Evolutionary conservation across 2,113 vertebrate species (phyloP).

Genomic region (Microcebus ravelobensis): DNA sequence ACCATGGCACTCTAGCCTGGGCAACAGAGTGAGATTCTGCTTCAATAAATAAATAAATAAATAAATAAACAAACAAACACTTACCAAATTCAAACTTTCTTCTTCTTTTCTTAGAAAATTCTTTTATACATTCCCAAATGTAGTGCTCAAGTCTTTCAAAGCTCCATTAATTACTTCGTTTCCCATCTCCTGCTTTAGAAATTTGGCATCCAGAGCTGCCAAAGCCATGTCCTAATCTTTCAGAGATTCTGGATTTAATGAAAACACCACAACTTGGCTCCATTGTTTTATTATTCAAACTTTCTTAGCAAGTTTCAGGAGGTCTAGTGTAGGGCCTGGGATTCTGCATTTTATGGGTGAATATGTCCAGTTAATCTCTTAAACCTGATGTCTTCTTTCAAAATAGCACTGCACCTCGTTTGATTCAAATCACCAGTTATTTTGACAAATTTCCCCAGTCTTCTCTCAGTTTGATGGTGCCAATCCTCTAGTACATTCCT

Average conservation of each 20-base stretch:
- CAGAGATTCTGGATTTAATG: not conserved
- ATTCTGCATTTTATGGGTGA: not conserved
- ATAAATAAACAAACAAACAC: not conserved
- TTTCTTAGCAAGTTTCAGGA: not conserved
- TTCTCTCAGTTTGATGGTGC: not conserved
- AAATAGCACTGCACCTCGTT: not conserved
- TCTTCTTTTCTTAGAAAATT: not conserved
- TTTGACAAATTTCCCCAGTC: not conserved
- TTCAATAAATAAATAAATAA: too few species aligned
- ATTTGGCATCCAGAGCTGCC: not conserved
- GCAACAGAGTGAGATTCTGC: too few species aligned
- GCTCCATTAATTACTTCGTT: not conserved
- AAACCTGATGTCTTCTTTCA: not conserved
- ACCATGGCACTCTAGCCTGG: too few species aligned
- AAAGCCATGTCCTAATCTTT: not conserved
- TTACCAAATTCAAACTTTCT: not conserved
- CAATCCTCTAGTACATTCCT: not conserved
- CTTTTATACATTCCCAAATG: not conserved
- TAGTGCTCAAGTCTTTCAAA: too few species aligned
- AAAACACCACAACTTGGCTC: not conserved
- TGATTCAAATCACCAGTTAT: not conserved
- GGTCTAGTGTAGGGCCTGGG: too few species aligned
- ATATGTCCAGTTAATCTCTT: not conserved
- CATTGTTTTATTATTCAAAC: not conserved
- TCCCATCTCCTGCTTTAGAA: not conserved